Conservation (phyloP, 2,113 vertebrate species). For the Alosa alosa region DNA sequence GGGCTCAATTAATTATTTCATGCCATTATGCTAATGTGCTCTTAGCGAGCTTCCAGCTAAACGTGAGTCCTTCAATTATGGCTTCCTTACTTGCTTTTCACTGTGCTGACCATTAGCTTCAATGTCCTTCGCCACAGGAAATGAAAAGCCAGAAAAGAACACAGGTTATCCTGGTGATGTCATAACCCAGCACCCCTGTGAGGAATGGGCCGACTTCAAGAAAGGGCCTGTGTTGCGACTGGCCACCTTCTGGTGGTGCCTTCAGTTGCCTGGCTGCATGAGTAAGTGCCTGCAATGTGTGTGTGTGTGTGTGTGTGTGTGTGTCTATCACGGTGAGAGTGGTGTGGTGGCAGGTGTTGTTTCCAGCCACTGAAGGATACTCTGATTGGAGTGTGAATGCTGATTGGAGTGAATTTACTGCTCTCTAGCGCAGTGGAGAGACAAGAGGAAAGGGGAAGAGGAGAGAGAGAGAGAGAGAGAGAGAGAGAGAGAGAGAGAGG, state of each 20-base stretch:
- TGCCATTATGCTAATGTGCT: conserved; percentile 21
- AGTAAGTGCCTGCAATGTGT: background rate
- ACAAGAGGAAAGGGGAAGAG: background rate
- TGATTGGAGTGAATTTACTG: conserved; percentile 77
- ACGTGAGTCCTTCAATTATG: background rate
- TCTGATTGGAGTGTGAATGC: conserved; percentile 72
- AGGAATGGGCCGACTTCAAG: background rate
- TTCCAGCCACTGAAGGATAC: conserved; percentile 17
- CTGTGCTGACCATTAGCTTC: background rate
- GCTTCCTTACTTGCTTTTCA: background rate
- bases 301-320: background rate
- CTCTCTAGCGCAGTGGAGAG: conserved; percentile 59
- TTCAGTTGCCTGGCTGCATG: background rate
- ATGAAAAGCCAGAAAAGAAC: background rate
- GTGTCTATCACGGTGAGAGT: background rate
- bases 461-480: background rate
- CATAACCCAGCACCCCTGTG: background rate
- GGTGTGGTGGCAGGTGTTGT: conserved; percentile 23
- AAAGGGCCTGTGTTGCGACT: background rate
- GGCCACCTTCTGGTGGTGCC: background rate
- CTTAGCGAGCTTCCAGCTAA: conserved; percentile 1
- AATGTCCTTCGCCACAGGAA: background rate
- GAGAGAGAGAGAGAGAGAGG: background rate
- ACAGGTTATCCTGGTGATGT: background rate
- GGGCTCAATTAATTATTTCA: conserved; percentile 33